Percentiles rank a stretch among this genome's conserved stretches.
These are phyloP conservation scores for Danaus melanippus DNA, from an alignment of 1,140 invertebrate species.

Conservation along the genomic window DNA sequence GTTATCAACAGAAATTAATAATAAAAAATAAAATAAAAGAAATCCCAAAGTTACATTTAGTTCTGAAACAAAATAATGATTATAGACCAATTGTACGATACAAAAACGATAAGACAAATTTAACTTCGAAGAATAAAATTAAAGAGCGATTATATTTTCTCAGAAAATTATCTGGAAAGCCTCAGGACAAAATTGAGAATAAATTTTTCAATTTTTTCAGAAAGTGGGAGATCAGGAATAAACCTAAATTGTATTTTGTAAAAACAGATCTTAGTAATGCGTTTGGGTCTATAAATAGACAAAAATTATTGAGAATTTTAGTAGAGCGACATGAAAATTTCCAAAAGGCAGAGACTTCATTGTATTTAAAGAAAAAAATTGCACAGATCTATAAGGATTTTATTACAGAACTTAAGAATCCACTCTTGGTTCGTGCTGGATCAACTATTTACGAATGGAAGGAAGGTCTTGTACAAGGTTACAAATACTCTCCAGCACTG, in stretches of 20 bases:
- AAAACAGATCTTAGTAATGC: slow-evolving; percentile 67
- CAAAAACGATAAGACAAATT: slow-evolving; percentile 39
- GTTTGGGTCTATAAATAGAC: slow-evolving; percentile 62
- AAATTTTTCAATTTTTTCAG: slow-evolving; percentile 36
- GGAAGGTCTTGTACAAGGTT: slow-evolving; percentile 63
- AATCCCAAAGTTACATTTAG: slow-evolving; percentile 57
- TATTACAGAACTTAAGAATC: slow-evolving; percentile 46
- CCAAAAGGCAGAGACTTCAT: slow-evolving; percentile 39
- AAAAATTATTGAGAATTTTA: slow-evolving; percentile 47
- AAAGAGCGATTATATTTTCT: slow-evolving; percentile 48
- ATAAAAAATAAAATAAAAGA: slow-evolving; percentile 42
- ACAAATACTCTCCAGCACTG: slow-evolving; percentile 65
- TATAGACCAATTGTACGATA: slow-evolving; percentile 61
- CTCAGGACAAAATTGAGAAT: slow-evolving; percentile 35
- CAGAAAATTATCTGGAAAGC: slow-evolving; percentile 35
- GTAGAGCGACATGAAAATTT: slow-evolving; percentile 37
- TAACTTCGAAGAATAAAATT: slow-evolving; percentile 44
- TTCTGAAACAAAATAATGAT: slow-evolving; percentile 57
- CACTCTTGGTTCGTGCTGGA: slow-evolving; percentile 52
- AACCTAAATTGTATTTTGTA: slow-evolving; percentile 64
- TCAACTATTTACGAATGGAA: slow-evolving; percentile 65
- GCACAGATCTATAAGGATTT: slow-evolving; percentile 50
- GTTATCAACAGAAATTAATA: slow-evolving; percentile 26
- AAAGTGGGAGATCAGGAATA: slow-evolving; percentile 44
- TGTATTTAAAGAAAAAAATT: slow-evolving; percentile 42